Conservation (phyloP, 2,888 invertebrate species). For the Euphydryas editha region DNA sequence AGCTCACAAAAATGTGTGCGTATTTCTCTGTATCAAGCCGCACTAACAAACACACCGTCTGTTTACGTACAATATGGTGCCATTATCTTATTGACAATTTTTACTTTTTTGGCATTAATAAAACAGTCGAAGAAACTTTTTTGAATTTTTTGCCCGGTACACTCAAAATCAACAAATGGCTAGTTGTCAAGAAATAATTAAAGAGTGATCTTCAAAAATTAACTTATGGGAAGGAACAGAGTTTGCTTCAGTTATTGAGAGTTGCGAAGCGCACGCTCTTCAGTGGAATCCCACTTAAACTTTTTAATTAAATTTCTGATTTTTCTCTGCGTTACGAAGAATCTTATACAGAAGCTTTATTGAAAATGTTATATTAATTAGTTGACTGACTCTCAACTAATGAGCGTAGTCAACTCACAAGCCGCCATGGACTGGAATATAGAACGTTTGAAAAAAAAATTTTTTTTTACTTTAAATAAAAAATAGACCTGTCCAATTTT, state of each 20-base stretch:
- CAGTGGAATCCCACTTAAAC: conserved; percentile 82
- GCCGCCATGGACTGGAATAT: conserved; percentile 51
- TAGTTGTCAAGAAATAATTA: conserved; percentile 18
- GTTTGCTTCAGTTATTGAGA: conserved; percentile 73
- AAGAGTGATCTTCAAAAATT: conserved; percentile 24
- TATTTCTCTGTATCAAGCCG: conserved; percentile 56
- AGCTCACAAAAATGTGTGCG: conserved; percentile 77
- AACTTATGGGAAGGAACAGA: conserved; percentile 59
- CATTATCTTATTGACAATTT: conserved; percentile 14
- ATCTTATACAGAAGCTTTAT: conserved; percentile 71
- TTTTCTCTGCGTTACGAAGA: conserved; percentile 68
- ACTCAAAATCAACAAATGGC: neutral
- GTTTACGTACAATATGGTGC: conserved; percentile 23
- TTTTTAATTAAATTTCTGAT: conserved; percentile 82
- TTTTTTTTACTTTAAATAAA: neutral
- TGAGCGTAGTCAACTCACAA: conserved; percentile 72
- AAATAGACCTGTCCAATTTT: neutral
- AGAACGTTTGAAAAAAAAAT: neutral
- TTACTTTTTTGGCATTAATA: neutral
- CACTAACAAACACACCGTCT: conserved; percentile 39
- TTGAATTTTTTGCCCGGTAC: neutral
- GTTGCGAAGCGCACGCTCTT: conserved; percentile 66
- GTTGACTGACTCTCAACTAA: conserved; percentile 68
- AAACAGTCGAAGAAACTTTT: neutral
- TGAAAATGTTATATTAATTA: conserved; percentile 81